phyloP scores from a whole-genome alignment of 2,113 vertebrate genomes.

The Eurystomus gularis region DNA sequence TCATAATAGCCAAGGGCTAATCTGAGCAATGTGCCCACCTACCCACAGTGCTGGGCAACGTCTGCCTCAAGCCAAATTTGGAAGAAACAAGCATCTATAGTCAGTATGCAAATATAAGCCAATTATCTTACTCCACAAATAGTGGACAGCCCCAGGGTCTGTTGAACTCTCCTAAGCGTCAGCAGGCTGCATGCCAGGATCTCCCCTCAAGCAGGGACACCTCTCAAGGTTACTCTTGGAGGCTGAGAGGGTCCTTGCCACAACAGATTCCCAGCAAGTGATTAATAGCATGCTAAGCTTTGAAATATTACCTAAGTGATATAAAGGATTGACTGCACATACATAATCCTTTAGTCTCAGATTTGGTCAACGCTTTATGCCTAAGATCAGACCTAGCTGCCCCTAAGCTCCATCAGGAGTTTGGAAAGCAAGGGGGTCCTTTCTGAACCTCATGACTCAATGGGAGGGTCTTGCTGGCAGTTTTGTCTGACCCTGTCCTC shows the following conservation, averaged over 20 bases:
- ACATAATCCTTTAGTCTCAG: not conserved
- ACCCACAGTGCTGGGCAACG: not conserved
- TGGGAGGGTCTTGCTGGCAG: not conserved
- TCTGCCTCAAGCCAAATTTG: not conserved
- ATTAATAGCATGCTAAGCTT: not conserved
- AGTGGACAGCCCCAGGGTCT: not conserved
- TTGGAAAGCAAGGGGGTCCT: not conserved
- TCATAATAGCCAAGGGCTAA: not conserved
- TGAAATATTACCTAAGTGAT: not conserved
- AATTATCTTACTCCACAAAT: not conserved
- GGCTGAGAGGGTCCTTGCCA: not conserved
- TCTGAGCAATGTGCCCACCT: not conserved
- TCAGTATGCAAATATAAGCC: not conserved
- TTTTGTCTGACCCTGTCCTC: not conserved
- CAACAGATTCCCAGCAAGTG: not conserved
- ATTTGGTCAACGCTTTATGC: no score
- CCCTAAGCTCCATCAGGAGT: not conserved
- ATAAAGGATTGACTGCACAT: not conserved
- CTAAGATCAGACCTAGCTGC: not conserved
- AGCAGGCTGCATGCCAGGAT: not conserved
- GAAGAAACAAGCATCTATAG: not conserved
- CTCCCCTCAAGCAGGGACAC: not conserved
- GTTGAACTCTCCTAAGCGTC: not conserved
- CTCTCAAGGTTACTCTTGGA: not conserved
- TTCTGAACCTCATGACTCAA: not conserved